Conservation (phyloP, 1,140 invertebrate genomes). For the Anoplolepis gracilipes region DNA sequence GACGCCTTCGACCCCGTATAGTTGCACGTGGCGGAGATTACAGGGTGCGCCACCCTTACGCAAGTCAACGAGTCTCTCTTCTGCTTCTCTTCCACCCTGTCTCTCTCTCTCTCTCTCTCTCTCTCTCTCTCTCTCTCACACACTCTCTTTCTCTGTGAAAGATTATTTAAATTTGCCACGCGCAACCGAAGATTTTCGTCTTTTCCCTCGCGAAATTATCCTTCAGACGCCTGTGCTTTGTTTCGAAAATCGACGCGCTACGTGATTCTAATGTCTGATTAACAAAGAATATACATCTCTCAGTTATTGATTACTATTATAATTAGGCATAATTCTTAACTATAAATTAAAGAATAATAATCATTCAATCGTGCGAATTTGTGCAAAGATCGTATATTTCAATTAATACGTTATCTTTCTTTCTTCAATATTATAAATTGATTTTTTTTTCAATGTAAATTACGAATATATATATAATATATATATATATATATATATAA, state of each 20-base stretch:
- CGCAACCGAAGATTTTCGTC: conserved; percentile 61
- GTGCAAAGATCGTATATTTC: background rate
- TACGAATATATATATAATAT: no score
- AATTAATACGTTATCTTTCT: background rate
- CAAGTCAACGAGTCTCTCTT: conserved; percentile 34
- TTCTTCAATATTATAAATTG: background rate
- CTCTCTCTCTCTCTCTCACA: conserved; percentile 57
- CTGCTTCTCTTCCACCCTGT: background rate
- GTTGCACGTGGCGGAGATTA: conserved; percentile 84
- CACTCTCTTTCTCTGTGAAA: conserved; percentile 69
- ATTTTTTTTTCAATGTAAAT: background rate
- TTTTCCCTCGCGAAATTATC: conserved; percentile 71
- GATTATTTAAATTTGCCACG: conserved; percentile 83
- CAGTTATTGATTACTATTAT: background rate
- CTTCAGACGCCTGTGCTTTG: conserved; percentile 66
- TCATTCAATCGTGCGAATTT: background rate
- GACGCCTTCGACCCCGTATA: conserved; percentile 35
- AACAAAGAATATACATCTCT: background rate
- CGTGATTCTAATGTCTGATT: conserved; percentile 48
- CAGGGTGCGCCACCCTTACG: conserved; percentile 80
- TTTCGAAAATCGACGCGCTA: conserved; percentile 65
- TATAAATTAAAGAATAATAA: background rate
- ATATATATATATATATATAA: no score
- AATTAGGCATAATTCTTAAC: no score
- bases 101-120: conserved; percentile 31